Base-by-base conservation (phyloP, 2,888 invertebrate genomes). In the Drosophila formosana region DNA sequence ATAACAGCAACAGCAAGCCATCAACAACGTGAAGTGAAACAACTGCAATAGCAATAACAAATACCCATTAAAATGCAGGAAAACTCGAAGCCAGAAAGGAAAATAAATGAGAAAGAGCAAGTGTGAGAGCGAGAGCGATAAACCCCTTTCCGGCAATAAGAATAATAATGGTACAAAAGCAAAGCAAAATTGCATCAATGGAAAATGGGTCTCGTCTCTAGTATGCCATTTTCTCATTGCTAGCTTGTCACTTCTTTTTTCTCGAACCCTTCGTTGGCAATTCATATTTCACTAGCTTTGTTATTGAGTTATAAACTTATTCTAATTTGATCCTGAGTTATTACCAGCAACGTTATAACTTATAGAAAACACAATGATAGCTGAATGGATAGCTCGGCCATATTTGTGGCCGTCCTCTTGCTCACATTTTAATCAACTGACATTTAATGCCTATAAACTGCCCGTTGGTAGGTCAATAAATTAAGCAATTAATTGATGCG, bases 281-380 rank as follows among this genome's bases (percentile, higher is more conserved):
- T 80, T 85, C 71, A 58, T 63, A 46, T 88, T 85, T 80, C 49
- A 82, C 80, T 82, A 53, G 70, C 65, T 63, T 78, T 66, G 72
- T 86, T 75, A 82, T 78, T 72, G 78, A 86, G 72, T 80, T 78
- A 69, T 86, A 70, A 83, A 77, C 82, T 81, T 66, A 68, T 67
- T 82, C 69, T 74, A 66, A 72, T 71, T 72, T 70, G 11, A 11
- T 34, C 11, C 34, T 9, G 11, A 11, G 34, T 11, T n/a, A 4
- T 37, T 18, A 18, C 18, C 18, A 18, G 32, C 32, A 32, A n/a
- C n/a, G n/a, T 4, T 37, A 4, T n/a, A 37, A 37, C 37, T 37
- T 11, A 4, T n/a, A 11, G n/a, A 37, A 11, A 34, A 4, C 34
- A 34, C 28, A 28, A 28, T 34, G 3, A 4, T 11, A n/a, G 11